These are phyloP conservation scores for Actinia equina DNA, from an alignment of 64 coral and sea anemone genomes.

Conservation along the genomic window DNA sequence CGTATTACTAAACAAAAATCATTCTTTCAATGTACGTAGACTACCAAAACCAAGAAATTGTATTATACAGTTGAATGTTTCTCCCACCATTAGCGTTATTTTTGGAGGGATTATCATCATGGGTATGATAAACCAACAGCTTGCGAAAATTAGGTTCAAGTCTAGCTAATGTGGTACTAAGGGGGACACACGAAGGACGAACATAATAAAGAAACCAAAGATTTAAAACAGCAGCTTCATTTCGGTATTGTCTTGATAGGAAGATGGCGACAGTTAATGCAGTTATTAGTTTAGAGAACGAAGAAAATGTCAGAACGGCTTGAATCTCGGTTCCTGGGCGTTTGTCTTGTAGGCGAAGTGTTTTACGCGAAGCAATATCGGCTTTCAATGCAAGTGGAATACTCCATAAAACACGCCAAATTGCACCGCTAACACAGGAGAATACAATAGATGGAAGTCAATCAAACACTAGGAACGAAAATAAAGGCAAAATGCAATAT, in stretches of 20 bases:
- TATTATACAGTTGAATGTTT: background rate
- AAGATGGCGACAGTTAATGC: background rate
- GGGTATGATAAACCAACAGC: background rate
- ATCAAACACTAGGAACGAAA: background rate
- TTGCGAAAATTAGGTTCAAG: background rate
- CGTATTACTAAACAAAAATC: background rate
- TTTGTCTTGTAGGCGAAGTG: constrained; percentile 5
- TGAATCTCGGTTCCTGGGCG: constrained; percentile 5
- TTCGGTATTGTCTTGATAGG: background rate
- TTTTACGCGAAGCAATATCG: constrained; percentile 3
- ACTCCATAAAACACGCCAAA: background rate
- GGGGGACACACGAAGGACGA: background rate
- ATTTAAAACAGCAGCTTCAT: background rate
- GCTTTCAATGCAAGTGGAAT: background rate
- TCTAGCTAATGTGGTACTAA: background rate
- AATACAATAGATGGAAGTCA: background rate
- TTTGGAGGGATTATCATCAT: background rate
- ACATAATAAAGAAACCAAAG: background rate
- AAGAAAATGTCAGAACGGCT: background rate
- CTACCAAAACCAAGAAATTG: background rate
- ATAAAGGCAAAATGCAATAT: background rate
- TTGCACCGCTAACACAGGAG: background rate
- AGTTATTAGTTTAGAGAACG: background rate
- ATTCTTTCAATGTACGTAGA: background rate
- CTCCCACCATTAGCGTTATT: background rate